Evolutionary conservation across 2,888 invertebrate genomes (phyloP).

Genomic region (Arrhopalites spinosus): DNA sequence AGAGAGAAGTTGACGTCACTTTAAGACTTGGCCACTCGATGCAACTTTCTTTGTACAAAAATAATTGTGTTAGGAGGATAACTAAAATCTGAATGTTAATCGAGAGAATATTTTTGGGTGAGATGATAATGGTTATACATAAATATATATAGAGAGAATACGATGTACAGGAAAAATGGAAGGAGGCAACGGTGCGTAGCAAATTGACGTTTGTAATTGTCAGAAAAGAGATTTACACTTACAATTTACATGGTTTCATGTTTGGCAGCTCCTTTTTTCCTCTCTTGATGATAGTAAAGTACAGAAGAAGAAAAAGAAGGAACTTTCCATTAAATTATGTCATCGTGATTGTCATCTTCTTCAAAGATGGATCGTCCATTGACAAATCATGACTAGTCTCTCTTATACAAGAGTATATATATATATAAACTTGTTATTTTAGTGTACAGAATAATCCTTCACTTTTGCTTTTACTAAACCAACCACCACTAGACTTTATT

Average conservation of each 20-base stretch:
- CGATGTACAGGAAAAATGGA: neutral
- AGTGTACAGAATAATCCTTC: neutral
- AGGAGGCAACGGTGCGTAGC: neutral
- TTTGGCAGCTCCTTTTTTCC: too few species aligned
- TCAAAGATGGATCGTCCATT: neutral
- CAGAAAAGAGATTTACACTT: too few species aligned
- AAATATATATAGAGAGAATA: too few species aligned
- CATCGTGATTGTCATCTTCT: conserved; percentile 2
- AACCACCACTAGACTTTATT: neutral
- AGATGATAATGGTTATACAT: too few species aligned
- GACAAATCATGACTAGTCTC: neutral
- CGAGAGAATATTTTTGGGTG: too few species aligned
- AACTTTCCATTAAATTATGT: conserved; percentile 2
- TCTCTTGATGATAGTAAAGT: neutral
- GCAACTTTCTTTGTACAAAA: too few species aligned
- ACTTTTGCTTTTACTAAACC: neutral
- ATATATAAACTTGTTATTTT: neutral
- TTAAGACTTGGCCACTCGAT: too few species aligned
- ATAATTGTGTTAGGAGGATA: too few species aligned
- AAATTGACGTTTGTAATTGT: neutral
- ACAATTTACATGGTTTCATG: neutral
- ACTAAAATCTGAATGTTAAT: too few species aligned
- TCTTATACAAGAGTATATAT: neutral
- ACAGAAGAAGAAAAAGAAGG: neutral
- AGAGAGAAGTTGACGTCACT: too few species aligned